Evolutionary conservation across 1,140 invertebrate species (phyloP), one percentile per base, ranked within the genome.

Genomic region (Ceratina australensis): DNA sequence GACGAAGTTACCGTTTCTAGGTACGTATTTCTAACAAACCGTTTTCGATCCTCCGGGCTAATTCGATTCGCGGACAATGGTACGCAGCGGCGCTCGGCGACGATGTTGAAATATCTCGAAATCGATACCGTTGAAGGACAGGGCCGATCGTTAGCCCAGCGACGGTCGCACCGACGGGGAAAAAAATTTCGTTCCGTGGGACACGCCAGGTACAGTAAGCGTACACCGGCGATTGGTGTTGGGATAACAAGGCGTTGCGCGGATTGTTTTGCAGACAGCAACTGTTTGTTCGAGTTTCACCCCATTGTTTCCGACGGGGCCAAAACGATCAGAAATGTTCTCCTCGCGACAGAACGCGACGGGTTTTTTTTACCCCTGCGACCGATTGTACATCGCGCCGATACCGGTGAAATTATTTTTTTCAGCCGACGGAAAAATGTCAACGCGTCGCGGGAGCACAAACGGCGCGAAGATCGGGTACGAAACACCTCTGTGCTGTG

Each of bases 201-300:
- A 28, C 61, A 42, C n/a, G 16, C 28, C 20, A 54, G n/a, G 66
- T 52, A 71, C 50, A 72, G 74, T 42, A 47, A 61, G 56, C 59
- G 74, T 47, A 26, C 42, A 18, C 5, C 33, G 28, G 47, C 74
- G 74, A 77, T 77, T 42, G 74, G 66, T 26, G 59, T 72, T 59
- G 66, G 66, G 67, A 77, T 77, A 77, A 77, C 74, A 77, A 77
- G 66, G 67, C 67, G 67, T 77, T 71, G 57, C 74, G 59, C 67
- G 74, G 67, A 72, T 77, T 72, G 57, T 77, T 61, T 52, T 67
- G 67, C 66, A 63, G 74, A 69, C 67, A 72, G 57, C 42, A 22
- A 77, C 57, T 50, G 59, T 60, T 77, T 42, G 66, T 72, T 61
- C 67, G 67, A 54, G 74, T 42, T 42, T 61, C n/a, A n/a, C 0